phyloP scores from a whole-genome alignment of 2,797 vertebrate species.

The Bradypodion pumilum region DNA sequence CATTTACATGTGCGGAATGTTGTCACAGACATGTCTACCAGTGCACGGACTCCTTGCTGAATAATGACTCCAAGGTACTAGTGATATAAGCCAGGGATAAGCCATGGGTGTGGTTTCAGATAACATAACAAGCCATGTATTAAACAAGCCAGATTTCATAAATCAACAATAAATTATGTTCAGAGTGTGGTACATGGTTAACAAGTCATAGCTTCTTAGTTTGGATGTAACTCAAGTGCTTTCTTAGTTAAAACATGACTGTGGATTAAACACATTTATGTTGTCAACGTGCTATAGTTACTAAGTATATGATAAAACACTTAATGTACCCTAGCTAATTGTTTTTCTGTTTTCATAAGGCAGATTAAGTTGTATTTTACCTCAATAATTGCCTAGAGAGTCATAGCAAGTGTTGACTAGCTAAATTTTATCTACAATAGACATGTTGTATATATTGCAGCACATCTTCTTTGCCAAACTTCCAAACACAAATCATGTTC shows the following conservation, averaged over 20 bases:
- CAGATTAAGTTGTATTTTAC: conserved; percentile 8
- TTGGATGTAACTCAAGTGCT: background rate
- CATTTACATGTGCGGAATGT: too few relatives aligned
- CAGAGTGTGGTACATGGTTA: background rate
- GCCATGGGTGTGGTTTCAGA: background rate
- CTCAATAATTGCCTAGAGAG: conserved; percentile 29
- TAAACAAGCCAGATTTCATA: background rate
- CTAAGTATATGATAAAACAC: background rate
- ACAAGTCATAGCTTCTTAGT: background rate
- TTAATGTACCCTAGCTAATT: conserved; percentile 3
- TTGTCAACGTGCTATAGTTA: background rate
- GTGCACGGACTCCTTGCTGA: too few relatives aligned
- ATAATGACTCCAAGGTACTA: background rate
- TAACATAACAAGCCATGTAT: background rate
- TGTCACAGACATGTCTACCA: too few relatives aligned
- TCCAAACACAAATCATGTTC: conserved; percentile 25
- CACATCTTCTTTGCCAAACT: conserved; percentile 55
- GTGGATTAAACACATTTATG: conserved; percentile 9
- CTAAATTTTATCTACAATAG: conserved; percentile 54
- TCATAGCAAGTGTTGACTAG: conserved; percentile 54
- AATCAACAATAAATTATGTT: background rate
- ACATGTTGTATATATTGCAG: conserved; percentile 53
- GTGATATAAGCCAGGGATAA: background rate
- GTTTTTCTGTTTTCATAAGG: background rate
- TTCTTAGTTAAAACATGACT: background rate